Evolutionary conservation across 2,797 vertebrate species (phyloP), one percentile per base, ranked within the genome.

Genomic region (Poecilia wingei): DNA sequence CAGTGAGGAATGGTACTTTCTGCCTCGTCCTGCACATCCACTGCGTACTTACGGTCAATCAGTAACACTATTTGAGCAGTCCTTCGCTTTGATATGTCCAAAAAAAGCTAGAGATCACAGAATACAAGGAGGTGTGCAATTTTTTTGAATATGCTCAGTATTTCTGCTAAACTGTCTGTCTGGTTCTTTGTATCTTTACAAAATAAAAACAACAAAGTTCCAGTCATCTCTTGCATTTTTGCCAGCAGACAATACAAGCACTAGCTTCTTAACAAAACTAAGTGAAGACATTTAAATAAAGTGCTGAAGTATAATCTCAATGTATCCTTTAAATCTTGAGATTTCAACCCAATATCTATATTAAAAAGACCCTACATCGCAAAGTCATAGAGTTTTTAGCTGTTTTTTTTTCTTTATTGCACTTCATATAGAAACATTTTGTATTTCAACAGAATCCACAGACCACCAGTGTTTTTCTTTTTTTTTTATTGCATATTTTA

Each of bases 391-490:
- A 7, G 8, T 0, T 4, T 6, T 31, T 31, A 59, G 28, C 3
- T 12, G 25, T 28, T 14, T 59, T 57, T 59, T 59, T 61, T 33
- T 31, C 18, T 66, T 39, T 12, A 22, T 39, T 22, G 18, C 16
- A 39, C 20, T 39, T 39, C 41, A 39, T 68, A 39, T 22, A 68
- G 39, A 20, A 68, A 74, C 22, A 66, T 36, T 74, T 64, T 74
- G 43, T 69, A 59, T 81, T 51, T 82, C 47, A 74, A 55, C 43
- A 31, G 69, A 84, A 72, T 43, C 3, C 57, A 77, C 55, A 74
- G 41, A 77, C 70, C 18, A 4, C 45, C 51, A 43, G 39, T 73
- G 47, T 20, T 69, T 76, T 73, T 12, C 14, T 41, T 41, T 8
- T 41, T 41, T 33, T 53, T 41, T 53, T 68, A 69, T 80, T 45